These are phyloP conservation scores for Drosophila ambigua DNA, from an alignment of 1,140 invertebrate species.

Conservation along the genomic window DNA sequence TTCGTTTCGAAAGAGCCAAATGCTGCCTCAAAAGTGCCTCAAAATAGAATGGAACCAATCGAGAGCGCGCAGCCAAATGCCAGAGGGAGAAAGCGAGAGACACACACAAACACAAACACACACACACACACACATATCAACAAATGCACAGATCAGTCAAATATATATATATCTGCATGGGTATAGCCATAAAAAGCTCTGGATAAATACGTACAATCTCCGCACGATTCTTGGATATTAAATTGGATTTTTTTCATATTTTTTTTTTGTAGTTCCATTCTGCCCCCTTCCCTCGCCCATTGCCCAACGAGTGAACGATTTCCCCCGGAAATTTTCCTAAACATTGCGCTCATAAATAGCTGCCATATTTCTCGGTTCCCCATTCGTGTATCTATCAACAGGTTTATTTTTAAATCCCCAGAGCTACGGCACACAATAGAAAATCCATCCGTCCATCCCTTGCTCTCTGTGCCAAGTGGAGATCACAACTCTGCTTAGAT, in stretches of 20 bases:
- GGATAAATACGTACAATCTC: conserved; percentile 22
- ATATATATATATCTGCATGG: too few relatives aligned
- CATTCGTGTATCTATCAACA: conserved; percentile 45
- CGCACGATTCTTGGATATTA: conserved; percentile 25
- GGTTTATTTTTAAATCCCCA: conserved; percentile 46
- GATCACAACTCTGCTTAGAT: conserved; percentile 3
- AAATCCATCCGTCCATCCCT: conserved; percentile 10
- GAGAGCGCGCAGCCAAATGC: conserved; percentile 1
- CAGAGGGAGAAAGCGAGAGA: conserved; percentile 5
- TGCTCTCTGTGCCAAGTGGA: conserved; percentile 13
- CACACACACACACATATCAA: conserved; percentile 6
- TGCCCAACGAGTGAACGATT: too few relatives aligned
- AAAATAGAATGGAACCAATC: conserved; percentile 66
- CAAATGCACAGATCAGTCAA: not conserved
- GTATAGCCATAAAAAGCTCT: conserved; percentile 22
- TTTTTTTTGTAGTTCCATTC: not conserved
- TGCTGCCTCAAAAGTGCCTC: conserved; percentile 49
- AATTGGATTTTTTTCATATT: not conserved
- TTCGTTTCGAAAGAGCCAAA: conserved; percentile 30
- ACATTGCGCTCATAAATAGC: conserved; percentile 27
- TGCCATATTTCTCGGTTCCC: conserved; percentile 34
- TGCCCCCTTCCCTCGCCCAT: too few relatives aligned
- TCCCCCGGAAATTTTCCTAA: too few relatives aligned
- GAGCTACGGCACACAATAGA: conserved; percentile 39
- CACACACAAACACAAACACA: conserved; percentile 19